These are phyloP conservation scores for Drosophila neotestacea DNA, from an alignment of 2,888 invertebrate genomes.

Conservation along the genomic window DNA sequence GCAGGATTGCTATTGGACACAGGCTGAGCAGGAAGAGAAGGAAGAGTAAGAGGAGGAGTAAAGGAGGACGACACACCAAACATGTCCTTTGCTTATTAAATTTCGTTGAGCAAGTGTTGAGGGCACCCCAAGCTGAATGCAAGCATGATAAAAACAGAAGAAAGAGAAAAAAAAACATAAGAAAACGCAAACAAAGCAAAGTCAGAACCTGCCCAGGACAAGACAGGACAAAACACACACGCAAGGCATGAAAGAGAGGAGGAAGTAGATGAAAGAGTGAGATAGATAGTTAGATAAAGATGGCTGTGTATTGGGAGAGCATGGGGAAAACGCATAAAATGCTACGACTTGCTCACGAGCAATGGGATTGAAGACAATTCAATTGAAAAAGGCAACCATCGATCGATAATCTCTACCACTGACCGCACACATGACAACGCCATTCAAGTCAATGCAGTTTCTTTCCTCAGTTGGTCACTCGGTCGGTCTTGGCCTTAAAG, in stretches of 20 bases:
- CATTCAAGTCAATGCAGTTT: conserved; percentile 29
- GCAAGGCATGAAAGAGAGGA: conserved; percentile 1
- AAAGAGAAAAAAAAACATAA: conserved; percentile 6
- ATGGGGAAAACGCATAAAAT: conserved; percentile 49
- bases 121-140: conserved; percentile 63
- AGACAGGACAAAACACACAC: conserved; percentile 29
- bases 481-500: conserved; percentile 54
- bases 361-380: conserved; percentile 78
- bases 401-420: conserved; percentile 76
- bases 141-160: conserved; percentile 17
- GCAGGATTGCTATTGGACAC: conserved; percentile 25
- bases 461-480: conserved; percentile 47
- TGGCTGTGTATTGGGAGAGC: conserved; percentile 22
- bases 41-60: no score
- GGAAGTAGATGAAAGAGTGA: neutral
- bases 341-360: conserved; percentile 66
- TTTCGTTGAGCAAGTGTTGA: conserved; percentile 75
- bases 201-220: conserved; percentile 52
- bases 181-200: conserved; percentile 75
- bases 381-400: conserved; percentile 67
- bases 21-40: neutral
- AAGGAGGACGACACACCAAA: conserved; percentile 67
- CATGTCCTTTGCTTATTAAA: conserved; percentile 80
- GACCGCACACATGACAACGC: conserved; percentile 62
- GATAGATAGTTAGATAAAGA: conserved; percentile 24